Percentiles rank a stretch among this genome's conserved stretches.
phyloP scores from a whole-genome alignment of 2,888 invertebrate genomes.

The Laspeyria flexula region DNA sequence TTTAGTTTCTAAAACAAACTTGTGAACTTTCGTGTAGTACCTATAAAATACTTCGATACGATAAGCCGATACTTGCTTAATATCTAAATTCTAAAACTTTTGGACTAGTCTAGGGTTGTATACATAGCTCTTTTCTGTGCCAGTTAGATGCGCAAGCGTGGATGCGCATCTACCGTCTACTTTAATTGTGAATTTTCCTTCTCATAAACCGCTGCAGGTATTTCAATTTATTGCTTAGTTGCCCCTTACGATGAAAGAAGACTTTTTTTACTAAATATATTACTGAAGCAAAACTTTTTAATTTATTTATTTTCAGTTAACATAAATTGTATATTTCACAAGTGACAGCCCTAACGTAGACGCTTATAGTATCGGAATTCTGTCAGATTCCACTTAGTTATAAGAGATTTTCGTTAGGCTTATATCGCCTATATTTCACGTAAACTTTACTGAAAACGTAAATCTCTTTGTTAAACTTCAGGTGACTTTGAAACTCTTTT shows the following conservation, averaged over 20 bases:
- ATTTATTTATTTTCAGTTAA: no score
- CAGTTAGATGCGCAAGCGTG: no score
- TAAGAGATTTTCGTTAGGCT: neutral
- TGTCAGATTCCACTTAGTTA: neutral
- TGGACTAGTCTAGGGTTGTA: neutral
- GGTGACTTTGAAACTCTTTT: no score
- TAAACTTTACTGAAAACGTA: neutral
- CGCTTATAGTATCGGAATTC: constrained; percentile 7
- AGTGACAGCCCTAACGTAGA: constrained; percentile 2
- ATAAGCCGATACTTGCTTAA: constrained; percentile 4
- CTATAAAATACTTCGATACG: neutral
- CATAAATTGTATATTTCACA: neutral
- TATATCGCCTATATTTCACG: neutral
- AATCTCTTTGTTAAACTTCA: no score
- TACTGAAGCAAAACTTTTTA: no score
- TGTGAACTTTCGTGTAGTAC: neutral
- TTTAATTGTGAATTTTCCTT: no score
- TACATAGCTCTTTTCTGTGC: no score
- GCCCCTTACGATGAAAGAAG: no score
- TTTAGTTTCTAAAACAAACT: neutral
- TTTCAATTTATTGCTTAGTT: no score
- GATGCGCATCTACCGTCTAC: no score
- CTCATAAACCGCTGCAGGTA: no score
- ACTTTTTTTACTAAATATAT: no score
- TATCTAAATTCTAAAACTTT: constrained; percentile 9